These are phyloP conservation scores for Calephelis perditalis DNA, from an alignment of 2,888 invertebrate genomes.

Conservation along the genomic window DNA sequence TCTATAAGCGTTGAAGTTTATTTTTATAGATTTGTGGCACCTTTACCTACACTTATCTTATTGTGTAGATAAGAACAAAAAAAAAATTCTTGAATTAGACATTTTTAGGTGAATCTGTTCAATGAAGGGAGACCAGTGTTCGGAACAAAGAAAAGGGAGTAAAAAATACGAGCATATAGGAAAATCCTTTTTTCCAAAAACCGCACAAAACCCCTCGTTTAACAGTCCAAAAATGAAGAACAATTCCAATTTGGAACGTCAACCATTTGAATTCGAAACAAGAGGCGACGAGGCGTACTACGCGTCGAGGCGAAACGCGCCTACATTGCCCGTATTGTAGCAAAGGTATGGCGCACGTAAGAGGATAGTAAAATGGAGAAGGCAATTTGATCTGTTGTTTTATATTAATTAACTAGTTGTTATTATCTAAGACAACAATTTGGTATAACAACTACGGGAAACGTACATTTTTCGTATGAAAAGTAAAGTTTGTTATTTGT, in stretches of 20 bases:
- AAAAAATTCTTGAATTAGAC: no score
- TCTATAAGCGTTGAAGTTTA: no score
- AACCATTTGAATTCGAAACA: conserved; percentile 66
- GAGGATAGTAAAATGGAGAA: conserved; percentile 4
- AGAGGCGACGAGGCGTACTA: conserved; percentile 48
- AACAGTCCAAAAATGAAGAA: conserved; percentile 67
- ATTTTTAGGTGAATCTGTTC: no score
- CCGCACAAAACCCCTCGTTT: conserved; percentile 51
- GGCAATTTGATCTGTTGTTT: neutral
- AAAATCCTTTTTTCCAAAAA: conserved; percentile 44
- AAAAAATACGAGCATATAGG: conserved; percentile 20
- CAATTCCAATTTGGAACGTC: conserved; percentile 71
- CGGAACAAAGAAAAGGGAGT: neutral
- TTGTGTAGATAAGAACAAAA: no score
- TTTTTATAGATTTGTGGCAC: no score
- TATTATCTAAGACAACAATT: no score
- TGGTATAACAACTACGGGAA: no score
- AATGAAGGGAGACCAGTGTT: no score
- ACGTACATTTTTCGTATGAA: no score
- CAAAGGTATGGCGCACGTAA: conserved; percentile 40
- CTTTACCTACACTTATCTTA: no score
- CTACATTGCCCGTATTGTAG: conserved; percentile 28
- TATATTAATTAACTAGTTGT: no score
- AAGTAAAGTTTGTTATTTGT: no score
- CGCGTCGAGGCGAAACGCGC: conserved; percentile 36